Base-by-base conservation (phyloP, 2,113 vertebrate species). In the Cryptotis parvus region DNA sequence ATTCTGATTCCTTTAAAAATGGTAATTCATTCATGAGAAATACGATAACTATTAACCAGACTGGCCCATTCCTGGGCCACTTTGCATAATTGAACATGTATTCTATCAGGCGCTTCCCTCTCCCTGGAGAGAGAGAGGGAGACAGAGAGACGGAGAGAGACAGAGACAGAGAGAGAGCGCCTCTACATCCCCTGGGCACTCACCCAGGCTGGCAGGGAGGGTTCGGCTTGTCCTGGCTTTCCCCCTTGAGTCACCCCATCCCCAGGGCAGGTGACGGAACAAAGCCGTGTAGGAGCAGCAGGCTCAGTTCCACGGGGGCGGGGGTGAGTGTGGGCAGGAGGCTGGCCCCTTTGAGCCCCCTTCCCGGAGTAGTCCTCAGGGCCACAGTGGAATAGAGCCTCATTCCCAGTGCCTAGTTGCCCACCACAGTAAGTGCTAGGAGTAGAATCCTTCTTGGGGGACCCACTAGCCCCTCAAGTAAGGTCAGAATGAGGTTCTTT, bases 11-110 rank as follows among this genome's bases (percentile, higher is more conserved):
- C 82, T 94, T 96, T 93, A 96, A 96, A 96, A 96, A 95, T 94
- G 95, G 91, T 95, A 97, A 94, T 94, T 96, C 95, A 94, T 94
- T 94, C 95, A 92, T 96, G 94, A 95, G 94, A 95, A 95, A 91
- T 95, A 93, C 22, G 66, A 91, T 95, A 91, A 95, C 95, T 96
- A 76, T 97, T 96, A 94, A 92, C 91, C 81, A 93, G 90, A 91
- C 91, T 83, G 91, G 84, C 95, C 94, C 70, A 39, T 91, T 94
- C 93, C 87, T 83, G 89, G 95, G 58, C 90, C 90, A 69, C 91
- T 96, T 95, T 97, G 92, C 94, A 96, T 95, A 96, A 96, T 96
- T 96, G 92, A 95, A 93, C 94, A 95, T 77, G 86, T 91, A 93
- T 94, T 94, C 92, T 96, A 52, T 89, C 88, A 89, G 76, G 83